These are phyloP conservation scores for Luehdorfia chinensis DNA, from an alignment of 1,140 invertebrate species.

Conservation along the genomic window DNA sequence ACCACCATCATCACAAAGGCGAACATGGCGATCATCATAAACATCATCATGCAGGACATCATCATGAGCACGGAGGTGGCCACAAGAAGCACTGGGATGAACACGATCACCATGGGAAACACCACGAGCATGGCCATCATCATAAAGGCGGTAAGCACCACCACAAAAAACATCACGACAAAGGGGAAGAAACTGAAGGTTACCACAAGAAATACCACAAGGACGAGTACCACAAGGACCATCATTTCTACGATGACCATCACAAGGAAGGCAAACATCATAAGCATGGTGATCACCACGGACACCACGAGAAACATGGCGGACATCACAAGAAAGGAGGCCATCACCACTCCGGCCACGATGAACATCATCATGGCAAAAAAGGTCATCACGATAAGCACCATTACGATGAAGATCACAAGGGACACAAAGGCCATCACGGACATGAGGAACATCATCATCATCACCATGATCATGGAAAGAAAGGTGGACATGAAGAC, in stretches of 20 bases:
- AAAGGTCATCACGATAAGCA: conserved; percentile 81
- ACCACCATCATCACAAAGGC: conserved; percentile 81
- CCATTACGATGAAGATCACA: conserved; percentile 78
- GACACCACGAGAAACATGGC: conserved; percentile 78
- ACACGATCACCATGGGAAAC: conserved; percentile 82
- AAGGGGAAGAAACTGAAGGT: conserved; percentile 81
- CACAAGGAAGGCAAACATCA: conserved; percentile 81
- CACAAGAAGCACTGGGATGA: conserved; percentile 84
- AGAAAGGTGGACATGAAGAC: conserved; percentile 82
- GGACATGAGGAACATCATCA: conserved; percentile 83
- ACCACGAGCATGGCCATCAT: conserved; percentile 82
- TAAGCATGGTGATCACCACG: conserved; percentile 80
- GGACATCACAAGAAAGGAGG: conserved; percentile 81
- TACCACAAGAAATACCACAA: conserved; percentile 84
- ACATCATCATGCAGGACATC: conserved; percentile 81
- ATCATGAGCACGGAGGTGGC: conserved; percentile 80
- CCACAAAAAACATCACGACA: conserved; percentile 80
- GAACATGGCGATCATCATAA: conserved; percentile 83
- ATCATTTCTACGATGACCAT: conserved; percentile 83
- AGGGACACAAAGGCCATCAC: conserved; percentile 82
- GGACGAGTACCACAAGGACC: conserved; percentile 85
- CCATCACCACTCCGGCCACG: conserved; percentile 80
- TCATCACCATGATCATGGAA: conserved; percentile 81
- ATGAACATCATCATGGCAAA: conserved; percentile 80
- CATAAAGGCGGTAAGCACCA: conserved; percentile 81